Base-by-base conservation (phyloP, 2,797 vertebrate species). In the Taeniopygia guttata region DNA sequence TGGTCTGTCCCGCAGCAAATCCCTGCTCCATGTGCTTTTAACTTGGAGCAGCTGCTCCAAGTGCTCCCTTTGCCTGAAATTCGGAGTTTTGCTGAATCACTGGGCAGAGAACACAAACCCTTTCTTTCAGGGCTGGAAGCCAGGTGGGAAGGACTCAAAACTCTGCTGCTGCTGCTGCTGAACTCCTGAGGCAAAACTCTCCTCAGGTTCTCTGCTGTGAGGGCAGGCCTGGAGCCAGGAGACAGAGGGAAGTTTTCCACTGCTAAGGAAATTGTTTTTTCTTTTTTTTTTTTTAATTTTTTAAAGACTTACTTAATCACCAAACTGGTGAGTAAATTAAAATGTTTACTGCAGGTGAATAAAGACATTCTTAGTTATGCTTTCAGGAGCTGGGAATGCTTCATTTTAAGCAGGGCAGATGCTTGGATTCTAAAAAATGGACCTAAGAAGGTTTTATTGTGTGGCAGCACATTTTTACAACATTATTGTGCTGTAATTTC, bases 1-100 rank as follows among this genome's bases (percentile, higher is more conserved):
- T 60, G 80, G 52, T n/a, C 34, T 4, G 1, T 29, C 20, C 58
- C 68, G 77, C 80, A 85, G 85, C 79, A 70, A 52, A 91, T 45
- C 46, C 59, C 62, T 60, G 72, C 32, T 55, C 93, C 42, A 5
- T 5, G 49, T 30, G 93, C 67, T 93, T 76, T 84, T 73, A 90
- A 84, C 58, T 34, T 17, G 77, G 84, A 95, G 86, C 86, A 94
- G 77, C 62, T 59, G 89, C 62, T 95, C 7, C n/a, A n/a, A n/a
- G 0, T 0, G 10, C 49, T 62, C 58, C 7, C 0, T 63, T 21
- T 32, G 81, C 86, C 87, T 48, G 36, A 52, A 82, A 79, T 40
- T 16, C 0, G 2, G 72, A 68, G 75, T 89, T 96, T 74, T 95
- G 96, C 92, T 95, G 96, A 96, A 93, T 94, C 94, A 95, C 34